Conservation (phyloP, 2,888 invertebrate species). For the Noctua comes region DNA sequence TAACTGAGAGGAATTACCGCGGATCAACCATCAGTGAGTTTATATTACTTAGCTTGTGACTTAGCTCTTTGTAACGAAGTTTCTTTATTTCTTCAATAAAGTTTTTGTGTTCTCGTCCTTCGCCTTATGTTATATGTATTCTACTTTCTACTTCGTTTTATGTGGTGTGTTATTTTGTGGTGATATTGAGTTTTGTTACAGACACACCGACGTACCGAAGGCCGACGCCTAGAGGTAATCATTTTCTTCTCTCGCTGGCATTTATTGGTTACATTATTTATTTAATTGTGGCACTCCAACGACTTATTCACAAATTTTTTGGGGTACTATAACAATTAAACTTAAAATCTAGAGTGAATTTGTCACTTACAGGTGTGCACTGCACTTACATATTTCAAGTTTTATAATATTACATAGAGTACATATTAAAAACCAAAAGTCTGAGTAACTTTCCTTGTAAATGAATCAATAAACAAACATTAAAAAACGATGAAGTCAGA, state of each 20-base stretch:
- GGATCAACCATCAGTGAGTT: slow-evolving; percentile 58
- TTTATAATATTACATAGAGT: too few species aligned
- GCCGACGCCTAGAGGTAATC: slow-evolving; percentile 66
- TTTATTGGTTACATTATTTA: too few species aligned
- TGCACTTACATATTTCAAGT: too few species aligned
- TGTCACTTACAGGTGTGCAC: too few species aligned
- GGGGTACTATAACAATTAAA: too few species aligned
- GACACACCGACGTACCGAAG: slow-evolving; percentile 62
- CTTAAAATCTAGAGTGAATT: too few species aligned
- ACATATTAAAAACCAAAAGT: too few species aligned
- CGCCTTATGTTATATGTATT: too few species aligned
- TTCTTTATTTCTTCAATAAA: slow-evolving; percentile 19
- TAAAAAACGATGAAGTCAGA: neutral
- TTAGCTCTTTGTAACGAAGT: slow-evolving; percentile 5
- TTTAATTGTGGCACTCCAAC: too few species aligned
- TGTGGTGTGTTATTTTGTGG: neutral
- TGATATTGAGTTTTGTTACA: slow-evolving; percentile 66
- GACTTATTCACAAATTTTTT: too few species aligned
- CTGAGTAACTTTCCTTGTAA: neutral
- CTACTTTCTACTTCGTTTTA: neutral
- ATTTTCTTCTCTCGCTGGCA: neutral
- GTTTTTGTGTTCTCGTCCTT: neutral
- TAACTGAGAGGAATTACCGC: slow-evolving; percentile 52
- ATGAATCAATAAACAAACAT: neutral
- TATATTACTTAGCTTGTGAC: slow-evolving; percentile 1